Base-by-base conservation (phyloP, 2,888 invertebrate genomes). In the Drosophila heteroneura region DNA sequence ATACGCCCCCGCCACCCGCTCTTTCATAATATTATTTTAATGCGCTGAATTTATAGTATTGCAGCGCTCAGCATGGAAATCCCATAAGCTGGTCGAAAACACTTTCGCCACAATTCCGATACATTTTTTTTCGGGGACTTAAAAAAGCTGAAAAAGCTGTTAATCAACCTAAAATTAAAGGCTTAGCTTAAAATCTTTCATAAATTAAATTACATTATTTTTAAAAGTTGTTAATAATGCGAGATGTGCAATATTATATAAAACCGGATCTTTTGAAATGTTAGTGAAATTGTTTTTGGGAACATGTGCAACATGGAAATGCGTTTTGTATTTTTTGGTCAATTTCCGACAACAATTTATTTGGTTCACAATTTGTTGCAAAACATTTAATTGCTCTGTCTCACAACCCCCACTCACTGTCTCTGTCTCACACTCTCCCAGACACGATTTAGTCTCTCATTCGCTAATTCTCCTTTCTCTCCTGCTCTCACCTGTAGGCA, bases 301-400 rank as follows among this genome's bases (percentile, higher is more conserved):
- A 87, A 82, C 77, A 58, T 30, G 2, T 22, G 7, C 5, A 37
- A 6, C 2, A 28, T 44, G 33, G n/a, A 57, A 69, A 59, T 39
- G 63, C 32, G 56, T 62, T 70, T 78, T 75, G 30, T 64, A 53
- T 68, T 74, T 83, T 54, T 84, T 80, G 14, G 66, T 82, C 84
- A 70, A 75, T 79, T 80, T 89, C 64, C 81, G 81, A 62, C 78
- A 70, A 78, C 82, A 88, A 85, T 89, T 85, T 84, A 86, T 89
- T 86, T 86, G 80, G 60, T 67, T 64, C 72, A 67, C 89, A 80
- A 85, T 83, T 83, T 90, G 89, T 83, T 76, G 89, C 89, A 83
- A 79, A 74, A 86, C 90, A 89, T 88, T 90, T 89, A 86, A 86
- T 90, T 90, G 90, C 87, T 90, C 70, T 86, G 71, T 59, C 83